Percentiles rank a stretch among this genome's conserved stretches.
These are phyloP conservation scores for Dendronephthya gigantea DNA, from an alignment of 64 coral and sea anemone species.

Conservation along the genomic window DNA sequence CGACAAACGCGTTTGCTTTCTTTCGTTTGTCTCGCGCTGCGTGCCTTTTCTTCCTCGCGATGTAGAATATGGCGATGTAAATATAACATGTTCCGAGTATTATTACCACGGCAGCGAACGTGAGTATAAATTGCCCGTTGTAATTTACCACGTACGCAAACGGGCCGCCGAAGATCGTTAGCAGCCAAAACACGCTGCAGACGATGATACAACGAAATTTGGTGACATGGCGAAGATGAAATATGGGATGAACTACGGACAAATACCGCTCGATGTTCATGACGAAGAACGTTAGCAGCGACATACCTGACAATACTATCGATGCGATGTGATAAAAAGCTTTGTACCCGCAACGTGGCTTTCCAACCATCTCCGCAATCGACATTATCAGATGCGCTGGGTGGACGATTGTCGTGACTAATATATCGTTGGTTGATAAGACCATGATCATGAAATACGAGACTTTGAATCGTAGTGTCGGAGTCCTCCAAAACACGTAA, in stretches of 20 bases:
- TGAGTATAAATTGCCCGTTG: background rate
- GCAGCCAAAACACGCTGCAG: background rate
- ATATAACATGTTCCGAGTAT: background rate
- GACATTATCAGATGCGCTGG: background rate
- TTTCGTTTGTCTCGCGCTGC: background rate
- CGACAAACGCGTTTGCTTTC: background rate
- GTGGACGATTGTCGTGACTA: background rate
- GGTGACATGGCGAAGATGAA: background rate
- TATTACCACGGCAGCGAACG: background rate
- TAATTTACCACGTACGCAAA: background rate
- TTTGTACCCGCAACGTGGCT: background rate
- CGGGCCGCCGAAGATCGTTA: background rate
- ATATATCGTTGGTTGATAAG: background rate
- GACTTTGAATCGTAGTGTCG: background rate
- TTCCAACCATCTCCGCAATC: background rate
- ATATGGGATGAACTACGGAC: background rate
- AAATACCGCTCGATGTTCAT: background rate
- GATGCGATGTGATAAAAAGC: background rate
- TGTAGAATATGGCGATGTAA: background rate
- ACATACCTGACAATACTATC: background rate
- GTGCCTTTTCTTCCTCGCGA: background rate
- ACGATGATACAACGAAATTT: background rate
- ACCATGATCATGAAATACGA: constrained; percentile 9
- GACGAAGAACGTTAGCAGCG: background rate
- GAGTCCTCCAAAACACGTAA: background rate